Conservation (phyloP, 1,140 invertebrate species). For the Drosophila guanche region DNA sequence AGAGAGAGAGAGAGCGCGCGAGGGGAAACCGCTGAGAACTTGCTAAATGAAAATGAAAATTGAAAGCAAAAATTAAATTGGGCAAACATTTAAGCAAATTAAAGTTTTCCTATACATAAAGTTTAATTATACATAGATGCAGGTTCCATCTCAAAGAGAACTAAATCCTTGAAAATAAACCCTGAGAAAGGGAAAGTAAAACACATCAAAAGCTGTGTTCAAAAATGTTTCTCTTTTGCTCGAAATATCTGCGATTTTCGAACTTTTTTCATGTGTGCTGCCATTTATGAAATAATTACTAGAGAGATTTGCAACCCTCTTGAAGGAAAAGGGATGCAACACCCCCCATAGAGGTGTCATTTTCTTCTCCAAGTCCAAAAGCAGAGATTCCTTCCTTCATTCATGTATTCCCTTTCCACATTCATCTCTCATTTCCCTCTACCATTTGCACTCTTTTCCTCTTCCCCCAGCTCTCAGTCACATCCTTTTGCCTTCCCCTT, state of each 20-base stretch:
- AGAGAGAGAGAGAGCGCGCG: background rate
- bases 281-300: conserved; percentile 46
- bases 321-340: background rate
- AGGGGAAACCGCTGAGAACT: conserved; percentile 8
- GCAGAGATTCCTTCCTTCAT: too few species aligned
- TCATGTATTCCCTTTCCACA: background rate
- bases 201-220: too few species aligned
- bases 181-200: too few species aligned
- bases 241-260: background rate
- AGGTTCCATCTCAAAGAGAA: too few species aligned
- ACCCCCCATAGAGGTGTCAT: too few species aligned
- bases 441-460: background rate
- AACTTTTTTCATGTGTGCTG: conserved; percentile 19
- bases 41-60: conserved; percentile 24
- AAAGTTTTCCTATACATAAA: too few species aligned
- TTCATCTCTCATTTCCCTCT: conserved; percentile 11
- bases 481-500: too few species aligned
- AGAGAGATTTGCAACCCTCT: conserved; percentile 22
- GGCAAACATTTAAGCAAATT: too few species aligned
- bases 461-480: background rate
- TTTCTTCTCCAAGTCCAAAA: too few species aligned
- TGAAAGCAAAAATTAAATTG: background rate
- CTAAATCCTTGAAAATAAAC: too few species aligned
- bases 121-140: too few species aligned
- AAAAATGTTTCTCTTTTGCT: background rate